phyloP scores from a whole-genome alignment of 35 echinoderm and acorn worm genomes.

The Heliocidaris erythrogramma region DNA sequence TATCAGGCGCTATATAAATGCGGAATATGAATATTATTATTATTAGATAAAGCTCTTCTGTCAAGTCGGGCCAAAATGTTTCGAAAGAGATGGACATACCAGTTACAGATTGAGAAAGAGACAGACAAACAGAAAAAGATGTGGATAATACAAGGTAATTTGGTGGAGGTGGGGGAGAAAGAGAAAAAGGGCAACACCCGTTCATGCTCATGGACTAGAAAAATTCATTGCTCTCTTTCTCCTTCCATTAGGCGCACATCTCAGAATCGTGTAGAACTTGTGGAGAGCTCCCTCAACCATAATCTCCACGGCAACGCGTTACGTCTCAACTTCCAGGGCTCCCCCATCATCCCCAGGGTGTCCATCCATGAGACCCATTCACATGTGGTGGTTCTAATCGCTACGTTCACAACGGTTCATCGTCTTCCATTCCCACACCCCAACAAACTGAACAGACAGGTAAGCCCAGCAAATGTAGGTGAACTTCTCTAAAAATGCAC shows the following conservation, averaged over 20 bases:
- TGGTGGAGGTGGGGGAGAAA: too few species aligned
- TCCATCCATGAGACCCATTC: slow-evolving; percentile 88
- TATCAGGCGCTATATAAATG: too few species aligned
- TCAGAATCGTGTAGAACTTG: slow-evolving; percentile 75
- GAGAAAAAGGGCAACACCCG: too few species aligned
- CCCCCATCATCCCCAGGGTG: slow-evolving; percentile 77
- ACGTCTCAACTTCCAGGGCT: slow-evolving; percentile 80
- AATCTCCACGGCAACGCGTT: slow-evolving; percentile 90
- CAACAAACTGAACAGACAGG: slow-evolving; percentile 71
- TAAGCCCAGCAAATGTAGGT: slow-evolving; percentile 29
- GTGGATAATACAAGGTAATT: too few species aligned
- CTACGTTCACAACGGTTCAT: slow-evolving; percentile 84
- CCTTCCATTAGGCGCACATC: slow-evolving; percentile 71
- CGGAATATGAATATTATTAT: too few species aligned
- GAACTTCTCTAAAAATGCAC: too few species aligned
- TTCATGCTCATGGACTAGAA: background rate
- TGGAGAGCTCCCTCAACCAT: slow-evolving; percentile 82
- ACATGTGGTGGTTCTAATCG: slow-evolving; percentile 84
- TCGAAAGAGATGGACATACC: too few species aligned
- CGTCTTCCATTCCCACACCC: slow-evolving; percentile 84
- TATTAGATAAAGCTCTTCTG: too few species aligned
- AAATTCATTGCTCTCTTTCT: background rate
- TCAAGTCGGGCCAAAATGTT: too few species aligned
- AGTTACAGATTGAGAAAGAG: too few species aligned
- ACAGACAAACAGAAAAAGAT: too few species aligned